These are phyloP conservation scores for Thecophora atra DNA, from an alignment of 2,888 invertebrate species.

Conservation along the genomic window DNA sequence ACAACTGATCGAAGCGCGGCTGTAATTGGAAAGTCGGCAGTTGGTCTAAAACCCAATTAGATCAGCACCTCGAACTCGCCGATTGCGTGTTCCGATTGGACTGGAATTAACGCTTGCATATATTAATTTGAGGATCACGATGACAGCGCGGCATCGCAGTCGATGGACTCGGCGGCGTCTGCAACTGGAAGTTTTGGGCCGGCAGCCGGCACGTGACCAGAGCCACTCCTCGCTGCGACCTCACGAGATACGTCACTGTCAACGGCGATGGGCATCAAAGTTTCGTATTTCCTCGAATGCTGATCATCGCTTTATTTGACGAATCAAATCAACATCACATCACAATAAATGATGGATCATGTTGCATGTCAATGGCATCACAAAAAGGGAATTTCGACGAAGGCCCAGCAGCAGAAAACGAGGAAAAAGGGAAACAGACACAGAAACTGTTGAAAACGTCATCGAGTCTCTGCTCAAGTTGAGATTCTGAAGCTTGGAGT, in stretches of 20 bases:
- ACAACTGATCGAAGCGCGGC: not conserved
- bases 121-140: conserved; percentile 16
- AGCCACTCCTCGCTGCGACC: not conserved
- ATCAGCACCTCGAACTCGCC: not conserved
- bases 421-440: not conserved
- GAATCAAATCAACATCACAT: not conserved
- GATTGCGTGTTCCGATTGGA: conserved; percentile 16
- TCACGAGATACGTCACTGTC: conserved; percentile 27
- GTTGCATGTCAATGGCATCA: conserved; percentile 22
- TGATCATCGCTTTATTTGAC: conserved; percentile 16
- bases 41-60: conserved; percentile 7
- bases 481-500: too few relatives aligned
- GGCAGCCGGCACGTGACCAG: conserved; percentile 18
- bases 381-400: not conserved
- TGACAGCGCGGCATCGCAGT: not conserved
- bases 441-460: not conserved
- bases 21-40: not conserved
- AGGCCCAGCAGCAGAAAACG: not conserved
- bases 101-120: conserved; percentile 10
- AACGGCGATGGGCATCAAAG: not conserved
- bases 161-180: not conserved
- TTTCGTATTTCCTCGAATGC: conserved; percentile 28
- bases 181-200: not conserved
- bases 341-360: conserved; percentile 23
- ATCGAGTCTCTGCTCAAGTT: not conserved